phyloP scores from a whole-genome alignment of 2,797 vertebrate species.

The Alectoris magna region DNA sequence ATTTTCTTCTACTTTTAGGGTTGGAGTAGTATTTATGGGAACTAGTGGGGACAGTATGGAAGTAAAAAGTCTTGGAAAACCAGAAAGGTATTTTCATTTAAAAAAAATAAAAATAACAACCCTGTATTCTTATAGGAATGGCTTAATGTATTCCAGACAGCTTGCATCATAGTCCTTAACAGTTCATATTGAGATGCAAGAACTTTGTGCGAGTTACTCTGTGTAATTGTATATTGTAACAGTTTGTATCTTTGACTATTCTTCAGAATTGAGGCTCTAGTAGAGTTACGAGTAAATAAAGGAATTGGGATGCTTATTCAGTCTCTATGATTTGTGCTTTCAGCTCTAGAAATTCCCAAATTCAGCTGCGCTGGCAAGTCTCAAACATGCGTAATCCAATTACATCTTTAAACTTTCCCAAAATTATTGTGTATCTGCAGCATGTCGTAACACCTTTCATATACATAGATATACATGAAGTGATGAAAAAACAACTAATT shows the following conservation, averaged over 20 bases:
- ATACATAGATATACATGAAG: background rate
- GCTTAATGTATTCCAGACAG: background rate
- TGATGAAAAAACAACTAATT: background rate
- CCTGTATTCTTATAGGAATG: background rate
- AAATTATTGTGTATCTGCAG: background rate
- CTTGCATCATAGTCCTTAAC: slow-evolving; percentile 7
- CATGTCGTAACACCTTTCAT: background rate
- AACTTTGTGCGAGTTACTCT: slow-evolving; percentile 14
- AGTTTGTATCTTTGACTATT: background rate
- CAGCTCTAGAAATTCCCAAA: background rate
- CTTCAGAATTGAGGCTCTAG: background rate
- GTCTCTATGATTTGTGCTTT: background rate
- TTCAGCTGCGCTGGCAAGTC: background rate
- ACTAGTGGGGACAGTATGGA: slow-evolving; percentile 88
- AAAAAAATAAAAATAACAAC: background rate
- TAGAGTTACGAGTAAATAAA: background rate
- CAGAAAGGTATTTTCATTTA: slow-evolving; percentile 85
- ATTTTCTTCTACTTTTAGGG: slow-evolving; percentile 74
- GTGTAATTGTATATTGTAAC: background rate
- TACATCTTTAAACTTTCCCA: background rate
- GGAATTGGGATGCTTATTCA: background rate
- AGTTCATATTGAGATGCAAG: background rate
- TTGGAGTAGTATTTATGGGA: slow-evolving; percentile 91
- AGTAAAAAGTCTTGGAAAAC: slow-evolving; percentile 91
- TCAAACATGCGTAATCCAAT: background rate